Base-by-base conservation (phyloP, 2,797 vertebrate genomes). In the Thamnophis elegans region DNA sequence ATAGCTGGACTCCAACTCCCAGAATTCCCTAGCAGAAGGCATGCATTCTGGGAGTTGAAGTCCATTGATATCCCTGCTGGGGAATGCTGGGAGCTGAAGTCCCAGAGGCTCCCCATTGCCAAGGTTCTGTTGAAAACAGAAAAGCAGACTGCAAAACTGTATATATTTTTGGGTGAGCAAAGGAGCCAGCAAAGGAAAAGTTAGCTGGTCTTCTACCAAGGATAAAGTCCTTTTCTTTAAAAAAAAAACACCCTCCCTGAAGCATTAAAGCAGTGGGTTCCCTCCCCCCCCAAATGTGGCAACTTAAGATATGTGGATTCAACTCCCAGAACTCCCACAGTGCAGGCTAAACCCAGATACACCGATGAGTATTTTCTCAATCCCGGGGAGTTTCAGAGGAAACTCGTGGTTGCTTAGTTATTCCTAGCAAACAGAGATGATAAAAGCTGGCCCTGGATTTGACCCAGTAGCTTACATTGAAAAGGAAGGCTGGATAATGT, bases 401-500 rank as follows among this genome's bases (percentile, higher is more conserved):
- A n/a, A n/a, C 13, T 2, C 32, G 9, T 16, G n/a, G 32, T 10
- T 36, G 68, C 32, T 78, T 78, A 78, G 32, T 22, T 42, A 42
- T 78, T 22, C 36, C 8, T 22, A 78, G 36, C 18, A 42, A 11
- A 78, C 20, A 78, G 32, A 22, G 73, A 78, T 78, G 32, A 42
- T 22, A 78, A 78, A 78, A 42, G 11, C 60, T 5, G 60, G 60
- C 26, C 0, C 36, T 22, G 73, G 73, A 94, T 88, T 54, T 85
- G 5, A 58, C 12, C 0, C 0, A 87, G 60, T 94, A 47, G 0
- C 42, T 90, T 1, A 7, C 78, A 59, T 87, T 93, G 68, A 0
- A 1, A 92, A 68, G 92, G 54, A 95, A 87, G 73, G 90, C 95
- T 97, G 96, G 96, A 92, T 97, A 97, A 96, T 0, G 2, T 95